Conservation (phyloP, 2,888 invertebrate genomes). For the Actias luna region DNA sequence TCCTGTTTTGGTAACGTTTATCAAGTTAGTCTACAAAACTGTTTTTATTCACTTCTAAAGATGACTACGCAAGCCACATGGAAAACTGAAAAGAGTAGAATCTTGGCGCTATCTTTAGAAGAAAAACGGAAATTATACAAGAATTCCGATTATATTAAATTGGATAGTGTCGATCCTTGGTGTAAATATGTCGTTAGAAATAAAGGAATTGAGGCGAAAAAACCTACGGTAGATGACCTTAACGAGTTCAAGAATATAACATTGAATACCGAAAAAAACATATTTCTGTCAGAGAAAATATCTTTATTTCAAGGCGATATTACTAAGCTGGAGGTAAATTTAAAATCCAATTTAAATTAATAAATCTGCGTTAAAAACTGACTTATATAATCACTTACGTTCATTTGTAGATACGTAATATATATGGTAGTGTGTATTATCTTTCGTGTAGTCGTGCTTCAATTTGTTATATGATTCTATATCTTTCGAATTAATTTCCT, state of each 20-base stretch:
- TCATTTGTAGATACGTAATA: too few relatives aligned
- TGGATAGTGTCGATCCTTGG: conserved; percentile 82
- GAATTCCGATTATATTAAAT: conserved; percentile 54
- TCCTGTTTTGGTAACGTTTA: conserved; percentile 11
- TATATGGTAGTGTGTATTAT: too few relatives aligned
- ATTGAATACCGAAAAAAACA: conserved; percentile 61
- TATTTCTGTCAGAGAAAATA: conserved; percentile 80
- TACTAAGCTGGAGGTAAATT: conserved; percentile 86
- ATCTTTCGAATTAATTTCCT: too few relatives aligned
- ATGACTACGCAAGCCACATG: conserved; percentile 69
- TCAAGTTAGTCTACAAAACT: conserved; percentile 17
- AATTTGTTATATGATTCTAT: too few relatives aligned
- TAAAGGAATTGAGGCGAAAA: conserved; percentile 56
- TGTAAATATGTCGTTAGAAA: conserved; percentile 65
- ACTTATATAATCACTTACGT: too few relatives aligned
- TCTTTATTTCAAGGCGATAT: conserved; percentile 90
- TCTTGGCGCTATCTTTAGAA: conserved; percentile 70
- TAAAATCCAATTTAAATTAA: neutral
- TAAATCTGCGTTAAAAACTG: too few relatives aligned
- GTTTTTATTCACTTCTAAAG: conserved; percentile 44
- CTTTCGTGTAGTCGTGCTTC: too few relatives aligned
- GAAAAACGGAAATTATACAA: conserved; percentile 80
- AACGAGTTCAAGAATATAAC: conserved; percentile 54
- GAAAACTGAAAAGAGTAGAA: conserved; percentile 77
- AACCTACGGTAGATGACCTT: conserved; percentile 60